Conservation (phyloP, 2,113 vertebrate genomes). For the Grus americana region DNA sequence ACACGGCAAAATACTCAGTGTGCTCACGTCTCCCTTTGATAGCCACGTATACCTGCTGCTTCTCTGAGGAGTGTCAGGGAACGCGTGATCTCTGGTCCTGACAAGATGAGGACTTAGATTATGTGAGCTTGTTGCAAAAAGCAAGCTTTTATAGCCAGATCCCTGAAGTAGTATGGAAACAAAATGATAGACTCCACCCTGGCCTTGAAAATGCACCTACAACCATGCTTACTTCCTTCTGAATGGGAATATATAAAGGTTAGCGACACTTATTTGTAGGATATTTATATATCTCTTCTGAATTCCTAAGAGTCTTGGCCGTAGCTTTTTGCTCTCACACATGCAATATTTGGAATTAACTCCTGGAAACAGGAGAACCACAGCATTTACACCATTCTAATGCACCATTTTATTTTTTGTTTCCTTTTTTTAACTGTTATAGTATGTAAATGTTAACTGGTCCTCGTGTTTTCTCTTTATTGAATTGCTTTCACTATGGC, state of each 20-base stretch:
- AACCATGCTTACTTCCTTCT: not conserved
- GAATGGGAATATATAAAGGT: not conserved
- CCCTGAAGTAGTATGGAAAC: not conserved
- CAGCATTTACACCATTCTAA: slow-evolving; percentile 15
- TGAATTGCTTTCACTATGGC: slow-evolving; percentile 62
- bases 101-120: not conserved
- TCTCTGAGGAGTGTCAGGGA: not conserved
- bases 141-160: not conserved
- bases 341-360: not conserved
- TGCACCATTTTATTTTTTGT: not conserved
- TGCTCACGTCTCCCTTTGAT: not conserved
- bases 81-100: not conserved
- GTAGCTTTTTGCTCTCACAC: not conserved
- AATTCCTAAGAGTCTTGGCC: not conserved
- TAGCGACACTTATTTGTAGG: not conserved
- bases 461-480: slow-evolving; percentile 65
- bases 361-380: not conserved
- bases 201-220: not conserved
- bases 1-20: not conserved
- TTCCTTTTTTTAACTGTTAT: slow-evolving; percentile 21
- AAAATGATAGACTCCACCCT: not conserved
- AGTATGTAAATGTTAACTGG: slow-evolving; percentile 68
- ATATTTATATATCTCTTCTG: not conserved
- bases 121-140: not conserved
- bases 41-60: not conserved